Conservation (phyloP, 2,113 vertebrate genomes). For the Crypturellus undulatus region DNA sequence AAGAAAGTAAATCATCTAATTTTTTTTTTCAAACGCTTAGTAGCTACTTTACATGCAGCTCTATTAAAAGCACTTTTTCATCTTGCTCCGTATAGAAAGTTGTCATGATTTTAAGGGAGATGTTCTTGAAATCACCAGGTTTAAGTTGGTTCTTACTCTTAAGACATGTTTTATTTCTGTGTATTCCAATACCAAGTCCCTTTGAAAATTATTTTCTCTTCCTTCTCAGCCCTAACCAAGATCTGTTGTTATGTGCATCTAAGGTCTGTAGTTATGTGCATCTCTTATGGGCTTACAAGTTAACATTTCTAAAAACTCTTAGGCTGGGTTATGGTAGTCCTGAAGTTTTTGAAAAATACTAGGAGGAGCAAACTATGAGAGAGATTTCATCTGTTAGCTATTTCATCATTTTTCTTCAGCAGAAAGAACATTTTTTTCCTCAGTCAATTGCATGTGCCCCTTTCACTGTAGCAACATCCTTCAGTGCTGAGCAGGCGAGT, state of each 20-base stretch:
- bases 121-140: not conserved
- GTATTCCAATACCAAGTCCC: not conserved
- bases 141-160: not conserved
- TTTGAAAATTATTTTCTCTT: not conserved
- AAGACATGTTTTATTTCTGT: not conserved
- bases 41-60: not conserved
- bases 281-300: not conserved
- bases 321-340: not conserved
- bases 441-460: not conserved
- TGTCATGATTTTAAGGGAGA: not conserved
- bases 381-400: not conserved
- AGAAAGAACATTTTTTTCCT: not conserved
- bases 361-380: not conserved
- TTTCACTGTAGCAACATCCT: not conserved
- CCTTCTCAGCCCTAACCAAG: fast-evolving
- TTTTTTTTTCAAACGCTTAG: not conserved
- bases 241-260: not conserved
- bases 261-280: not conserved
- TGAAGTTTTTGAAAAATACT: not conserved
- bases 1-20: not conserved
- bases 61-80: not conserved
- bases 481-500: not conserved
- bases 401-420: not conserved
- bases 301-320: not conserved
- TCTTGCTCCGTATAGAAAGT: not conserved